These are phyloP conservation scores for Metridium senile DNA, from an alignment of 92 coral and sea anemone species.

Conservation along the genomic window DNA sequence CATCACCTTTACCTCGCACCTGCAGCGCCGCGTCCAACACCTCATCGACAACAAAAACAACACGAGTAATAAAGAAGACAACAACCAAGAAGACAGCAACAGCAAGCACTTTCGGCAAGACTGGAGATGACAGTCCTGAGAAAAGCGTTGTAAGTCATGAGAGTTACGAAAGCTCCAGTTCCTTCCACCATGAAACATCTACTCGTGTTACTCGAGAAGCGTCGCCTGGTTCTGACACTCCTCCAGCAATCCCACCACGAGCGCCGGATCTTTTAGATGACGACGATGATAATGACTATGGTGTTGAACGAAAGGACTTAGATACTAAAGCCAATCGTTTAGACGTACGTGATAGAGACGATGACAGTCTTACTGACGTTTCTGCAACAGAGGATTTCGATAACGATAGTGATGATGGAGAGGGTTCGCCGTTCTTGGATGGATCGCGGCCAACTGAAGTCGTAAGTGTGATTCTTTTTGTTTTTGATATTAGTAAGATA, in stretches of 20 bases:
- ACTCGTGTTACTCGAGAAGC: not conserved
- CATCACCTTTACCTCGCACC: constrained; percentile 33
- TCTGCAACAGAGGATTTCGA: constrained; percentile 42
- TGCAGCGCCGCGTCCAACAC: constrained; percentile 27
- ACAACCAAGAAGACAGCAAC: constrained; percentile 8
- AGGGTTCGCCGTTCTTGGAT: constrained; percentile 8
- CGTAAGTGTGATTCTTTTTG: constrained; percentile 11
- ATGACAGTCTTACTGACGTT: constrained; percentile 43
- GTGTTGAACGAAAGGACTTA: not conserved
- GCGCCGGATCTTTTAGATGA: constrained; percentile 22
- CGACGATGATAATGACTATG: constrained; percentile 34
- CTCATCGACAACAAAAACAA: constrained; percentile 12
- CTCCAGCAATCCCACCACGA: constrained; percentile 9
- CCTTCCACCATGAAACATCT: constrained; percentile 11
- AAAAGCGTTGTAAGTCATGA: constrained; percentile 6
- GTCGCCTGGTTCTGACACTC: constrained; percentile 1
- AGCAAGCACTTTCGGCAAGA: constrained; percentile 8
- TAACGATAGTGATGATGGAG: constrained; percentile 23
- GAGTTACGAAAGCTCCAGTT: constrained; percentile 29
- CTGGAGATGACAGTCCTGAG: constrained; percentile 5
- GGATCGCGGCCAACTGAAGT: constrained; percentile 32
- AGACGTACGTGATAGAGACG: constrained; percentile 21
- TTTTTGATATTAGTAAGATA: not conserved
- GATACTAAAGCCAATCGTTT: constrained; percentile 6
- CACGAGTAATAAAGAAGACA: constrained; percentile 9